Evolutionary conservation across 2,797 vertebrate genomes (phyloP).

Genomic region (Pipistrellus pipistrellus): DNA sequence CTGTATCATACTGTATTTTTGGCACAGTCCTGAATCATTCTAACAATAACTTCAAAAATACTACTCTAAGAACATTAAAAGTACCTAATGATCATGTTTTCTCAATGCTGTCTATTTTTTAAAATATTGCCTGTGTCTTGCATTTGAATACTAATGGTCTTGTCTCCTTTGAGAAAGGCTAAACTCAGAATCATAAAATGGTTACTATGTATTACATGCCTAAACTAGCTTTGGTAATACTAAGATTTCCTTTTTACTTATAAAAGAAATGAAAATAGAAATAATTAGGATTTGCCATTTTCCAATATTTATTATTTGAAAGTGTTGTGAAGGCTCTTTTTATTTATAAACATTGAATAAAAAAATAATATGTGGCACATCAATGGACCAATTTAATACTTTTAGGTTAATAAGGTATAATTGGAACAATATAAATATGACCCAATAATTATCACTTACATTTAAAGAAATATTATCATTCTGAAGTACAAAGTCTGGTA

Average conservation of each 20-base stretch:
- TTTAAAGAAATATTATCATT: neutral
- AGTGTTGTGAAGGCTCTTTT: neutral
- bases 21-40: neutral
- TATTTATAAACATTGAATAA: neutral
- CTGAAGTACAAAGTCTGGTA: neutral
- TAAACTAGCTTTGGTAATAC: neutral
- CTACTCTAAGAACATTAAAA: constrained; percentile 21
- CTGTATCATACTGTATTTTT: neutral
- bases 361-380: constrained; percentile 39
- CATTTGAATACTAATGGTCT: neutral
- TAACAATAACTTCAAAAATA: neutral
- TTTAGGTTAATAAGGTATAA: neutral
- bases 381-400: neutral
- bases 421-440: neutral
- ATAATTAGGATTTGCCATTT: neutral
- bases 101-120: neutral
- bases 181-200: constrained; percentile 34
- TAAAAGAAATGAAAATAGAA: neutral
- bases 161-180: neutral
- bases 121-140: neutral
- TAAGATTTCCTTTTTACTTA: neutral
- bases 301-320: constrained; percentile 2
- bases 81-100: neutral
- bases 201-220: neutral
- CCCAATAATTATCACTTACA: neutral